Percentiles rank a stretch among this genome's conserved stretches.
phyloP scores from a whole-genome alignment of 2,888 invertebrate species.

The Chloroclysta siterata region DNA sequence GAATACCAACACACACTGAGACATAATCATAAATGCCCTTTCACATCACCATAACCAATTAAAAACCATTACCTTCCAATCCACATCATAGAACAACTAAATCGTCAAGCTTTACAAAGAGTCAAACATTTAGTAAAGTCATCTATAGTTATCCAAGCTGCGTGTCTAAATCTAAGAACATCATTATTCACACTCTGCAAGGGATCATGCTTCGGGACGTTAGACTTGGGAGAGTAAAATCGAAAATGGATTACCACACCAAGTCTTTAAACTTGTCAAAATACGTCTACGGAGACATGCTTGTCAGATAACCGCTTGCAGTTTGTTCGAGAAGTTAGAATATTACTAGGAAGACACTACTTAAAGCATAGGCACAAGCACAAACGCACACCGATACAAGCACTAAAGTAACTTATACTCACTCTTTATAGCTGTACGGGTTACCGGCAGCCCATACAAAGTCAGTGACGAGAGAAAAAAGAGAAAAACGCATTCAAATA shows the following conservation, averaged over 20 bases:
- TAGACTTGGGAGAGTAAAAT: slow-evolving; percentile 63
- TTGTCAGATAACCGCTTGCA: slow-evolving; percentile 75
- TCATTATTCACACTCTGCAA: slow-evolving; percentile 78
- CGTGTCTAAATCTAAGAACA: slow-evolving; percentile 68
- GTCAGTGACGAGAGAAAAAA: slow-evolving; percentile 87
- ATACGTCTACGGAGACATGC: slow-evolving; percentile 68
- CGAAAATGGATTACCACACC: slow-evolving; percentile 58
- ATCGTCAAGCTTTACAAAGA: slow-evolving; percentile 82
- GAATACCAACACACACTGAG: slow-evolving; percentile 89
- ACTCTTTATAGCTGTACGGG: slow-evolving; percentile 88
- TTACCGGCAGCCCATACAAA: slow-evolving; percentile 89
- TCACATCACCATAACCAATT: slow-evolving; percentile 82
- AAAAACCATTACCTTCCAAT: slow-evolving; percentile 84
- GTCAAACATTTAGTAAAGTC: slow-evolving; percentile 78
- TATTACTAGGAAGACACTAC: slow-evolving; percentile 78
- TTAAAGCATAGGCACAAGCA: slow-evolving; percentile 82
- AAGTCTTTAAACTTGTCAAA: slow-evolving; percentile 61
- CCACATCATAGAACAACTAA: slow-evolving; percentile 83
- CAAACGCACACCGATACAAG: slow-evolving; percentile 81
- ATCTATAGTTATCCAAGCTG: slow-evolving; percentile 75
- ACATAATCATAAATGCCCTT: slow-evolving; percentile 78
- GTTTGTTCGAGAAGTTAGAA: slow-evolving; percentile 71
- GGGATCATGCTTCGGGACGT: slow-evolving; percentile 74
- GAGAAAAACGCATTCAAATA: slow-evolving; percentile 86
- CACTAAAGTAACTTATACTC: slow-evolving; percentile 88